Evolutionary conservation across 2,113 vertebrate genomes (phyloP), one percentile per base, ranked within the genome.

Genomic region (Phylloscopus trochiloides): DNA sequence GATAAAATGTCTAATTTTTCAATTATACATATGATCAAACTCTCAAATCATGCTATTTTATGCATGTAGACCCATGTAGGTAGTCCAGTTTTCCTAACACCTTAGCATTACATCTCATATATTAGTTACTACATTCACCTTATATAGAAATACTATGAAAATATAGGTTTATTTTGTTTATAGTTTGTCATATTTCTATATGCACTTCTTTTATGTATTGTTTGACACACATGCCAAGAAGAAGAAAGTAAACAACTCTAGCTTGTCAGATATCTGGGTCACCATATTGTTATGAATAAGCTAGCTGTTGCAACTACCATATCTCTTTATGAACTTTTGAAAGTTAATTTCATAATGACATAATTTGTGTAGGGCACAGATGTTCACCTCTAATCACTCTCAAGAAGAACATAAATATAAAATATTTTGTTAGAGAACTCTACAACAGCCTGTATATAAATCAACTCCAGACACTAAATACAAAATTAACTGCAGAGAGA

Each of bases 341-440:
- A 95, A 66, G 86, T 90, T 86, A 79, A 58, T 93, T 96, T 87
- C 75, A 82, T 86, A 92, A 77, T 42, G 28, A 61, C 14, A 65
- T 75, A 85, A 94, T 93, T 94, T 96, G 54, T 93, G 78, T 79
- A 57, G 47, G 40, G 54, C 72, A 91, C 72, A 97, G 92, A 96
- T 95, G 66, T 97, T 96, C 71, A 87, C 16, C 65, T 90, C 81
- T 67, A 90, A 90, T 92, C 54, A 95, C 52, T 94, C 66, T 91
- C 80, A 90, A 90, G 73, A 92, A 92, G 54, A 91, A 80, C 16
- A 92, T 70, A 84, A 89, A 85, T 77, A 65, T 65, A 83, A 91
- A 83, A 89, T 85, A 57, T 68, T 92, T 85, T 72, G 17, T 67
- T 86, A 82, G 68, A 79, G 91, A 93, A 55, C 45, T 81, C 28